Conservation (phyloP, 2,888 invertebrate genomes). For the Zaprionus bogoriensis region DNA sequence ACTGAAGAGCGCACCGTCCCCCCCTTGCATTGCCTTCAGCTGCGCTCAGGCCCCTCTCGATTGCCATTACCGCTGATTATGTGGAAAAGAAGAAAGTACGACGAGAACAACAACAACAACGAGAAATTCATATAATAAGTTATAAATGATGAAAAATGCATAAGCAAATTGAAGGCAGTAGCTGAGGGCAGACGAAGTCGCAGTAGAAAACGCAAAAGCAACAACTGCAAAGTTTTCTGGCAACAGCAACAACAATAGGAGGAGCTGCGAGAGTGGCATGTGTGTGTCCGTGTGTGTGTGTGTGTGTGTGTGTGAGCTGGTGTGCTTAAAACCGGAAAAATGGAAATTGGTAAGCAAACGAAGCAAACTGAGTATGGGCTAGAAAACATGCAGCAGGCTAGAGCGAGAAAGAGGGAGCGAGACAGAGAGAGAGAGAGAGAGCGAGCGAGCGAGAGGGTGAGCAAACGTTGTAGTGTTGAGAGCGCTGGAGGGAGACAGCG, state of each 20-base stretch:
- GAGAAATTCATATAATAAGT: conserved; percentile 29
- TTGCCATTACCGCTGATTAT: conserved; percentile 8
- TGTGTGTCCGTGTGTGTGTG: conserved; percentile 4
- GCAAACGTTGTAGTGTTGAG: too few relatives aligned
- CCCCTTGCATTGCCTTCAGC: neutral
- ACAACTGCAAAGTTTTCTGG: conserved; percentile 15
- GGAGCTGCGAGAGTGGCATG: neutral
- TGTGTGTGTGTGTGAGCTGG: conserved; percentile 26
- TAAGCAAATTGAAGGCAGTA: conserved; percentile 44
- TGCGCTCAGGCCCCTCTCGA: neutral
- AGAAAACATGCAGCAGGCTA: conserved; percentile 14
- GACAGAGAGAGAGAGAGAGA: neutral
- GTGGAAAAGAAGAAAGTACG: neutral
- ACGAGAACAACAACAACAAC: neutral
- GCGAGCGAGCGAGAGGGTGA: neutral
- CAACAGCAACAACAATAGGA: conserved; percentile 18
- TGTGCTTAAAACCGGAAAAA: conserved; percentile 71
- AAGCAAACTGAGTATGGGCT: conserved; percentile 56
- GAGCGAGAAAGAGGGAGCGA: neutral
- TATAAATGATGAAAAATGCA: conserved; percentile 56
- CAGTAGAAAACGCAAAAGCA: conserved; percentile 18
- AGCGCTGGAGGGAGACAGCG: neutral
- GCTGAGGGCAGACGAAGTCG: conserved; percentile 5
- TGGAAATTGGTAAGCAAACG: conserved; percentile 73
- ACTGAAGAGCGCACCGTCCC: neutral